Evolutionary conservation across 1,140 invertebrate species (phyloP).

Genomic region (Kradibia gibbosae): DNA sequence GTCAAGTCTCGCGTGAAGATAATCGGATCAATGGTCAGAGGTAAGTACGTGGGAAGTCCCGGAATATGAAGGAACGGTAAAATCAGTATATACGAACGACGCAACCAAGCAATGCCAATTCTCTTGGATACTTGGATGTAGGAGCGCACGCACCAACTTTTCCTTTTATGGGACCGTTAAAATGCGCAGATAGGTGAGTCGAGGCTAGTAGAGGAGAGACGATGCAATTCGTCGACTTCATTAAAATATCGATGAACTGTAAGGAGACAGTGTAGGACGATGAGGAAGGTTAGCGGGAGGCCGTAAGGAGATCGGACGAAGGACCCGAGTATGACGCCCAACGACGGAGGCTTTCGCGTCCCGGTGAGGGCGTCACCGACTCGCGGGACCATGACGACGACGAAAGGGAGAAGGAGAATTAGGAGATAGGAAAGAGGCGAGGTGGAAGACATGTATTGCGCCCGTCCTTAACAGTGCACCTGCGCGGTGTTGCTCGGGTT

Average conservation of each 20-base stretch:
- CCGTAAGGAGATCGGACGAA: too few species aligned
- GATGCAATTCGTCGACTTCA: neutral
- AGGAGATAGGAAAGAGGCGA: too few species aligned
- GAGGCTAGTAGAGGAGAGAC: neutral
- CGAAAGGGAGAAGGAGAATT: too few species aligned
- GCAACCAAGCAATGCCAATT: constrained; percentile 11
- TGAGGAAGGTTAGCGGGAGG: too few species aligned
- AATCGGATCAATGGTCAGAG: neutral
- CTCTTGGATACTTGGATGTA: constrained; percentile 16
- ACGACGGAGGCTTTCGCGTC: too few species aligned
- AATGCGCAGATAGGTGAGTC: neutral
- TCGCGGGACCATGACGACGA: too few species aligned
- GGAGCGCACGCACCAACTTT: neutral
- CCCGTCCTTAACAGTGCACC: constrained; percentile 16
- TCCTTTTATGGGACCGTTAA: constrained; percentile 42
- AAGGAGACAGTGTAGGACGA: neutral
- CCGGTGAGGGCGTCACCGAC: neutral
- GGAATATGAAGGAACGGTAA: constrained; percentile 16
- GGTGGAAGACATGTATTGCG: too few species aligned
- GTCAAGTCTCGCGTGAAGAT: neutral
- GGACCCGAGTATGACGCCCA: too few species aligned
- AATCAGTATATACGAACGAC: neutral
- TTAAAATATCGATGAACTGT: neutral
- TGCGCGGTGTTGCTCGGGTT: neutral
- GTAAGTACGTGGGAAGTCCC: constrained; percentile 1